Evolutionary conservation across 2,888 invertebrate species (phyloP).

Genomic region (Lithophane socia): DNA sequence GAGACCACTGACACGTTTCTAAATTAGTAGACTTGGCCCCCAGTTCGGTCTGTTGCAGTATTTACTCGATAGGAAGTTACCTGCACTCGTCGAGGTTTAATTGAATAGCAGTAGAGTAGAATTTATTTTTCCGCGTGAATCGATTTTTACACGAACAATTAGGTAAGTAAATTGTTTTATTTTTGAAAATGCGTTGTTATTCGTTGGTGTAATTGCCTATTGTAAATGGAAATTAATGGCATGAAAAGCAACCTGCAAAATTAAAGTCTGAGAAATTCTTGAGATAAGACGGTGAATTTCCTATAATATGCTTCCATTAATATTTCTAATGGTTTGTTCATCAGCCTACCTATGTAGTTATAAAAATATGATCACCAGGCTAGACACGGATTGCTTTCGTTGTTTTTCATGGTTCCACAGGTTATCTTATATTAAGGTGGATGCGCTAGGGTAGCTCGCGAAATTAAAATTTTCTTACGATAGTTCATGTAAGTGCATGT

Average conservation of each 20-base stretch:
- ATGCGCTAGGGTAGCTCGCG: too few relatives aligned
- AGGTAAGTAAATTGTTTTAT: neutral
- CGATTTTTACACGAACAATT: too few relatives aligned
- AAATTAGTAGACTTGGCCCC: too few relatives aligned
- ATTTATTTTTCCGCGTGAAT: neutral
- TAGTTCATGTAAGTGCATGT: too few relatives aligned
- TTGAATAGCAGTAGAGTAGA: constrained; percentile 14
- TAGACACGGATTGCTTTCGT: neutral
- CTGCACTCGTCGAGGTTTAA: constrained; percentile 11
- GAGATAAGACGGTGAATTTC: neutral
- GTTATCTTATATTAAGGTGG: too few relatives aligned
- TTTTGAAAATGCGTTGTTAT: constrained; percentile 8
- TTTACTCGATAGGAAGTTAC: constrained; percentile 36
- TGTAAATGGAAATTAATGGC: neutral
- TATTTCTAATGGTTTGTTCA: neutral
- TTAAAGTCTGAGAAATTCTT: neutral
- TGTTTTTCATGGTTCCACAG: neutral
- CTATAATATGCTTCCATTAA: neutral
- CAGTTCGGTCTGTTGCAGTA: constrained; percentile 12
- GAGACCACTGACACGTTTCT: too few relatives aligned
- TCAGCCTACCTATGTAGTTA: neutral
- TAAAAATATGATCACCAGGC: neutral
- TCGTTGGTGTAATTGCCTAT: neutral
- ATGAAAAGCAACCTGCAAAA: neutral
- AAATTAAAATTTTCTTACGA: too few relatives aligned